Conservation (phyloP, 1,140 invertebrate species). For the Xylocopa sonorina region DNA sequence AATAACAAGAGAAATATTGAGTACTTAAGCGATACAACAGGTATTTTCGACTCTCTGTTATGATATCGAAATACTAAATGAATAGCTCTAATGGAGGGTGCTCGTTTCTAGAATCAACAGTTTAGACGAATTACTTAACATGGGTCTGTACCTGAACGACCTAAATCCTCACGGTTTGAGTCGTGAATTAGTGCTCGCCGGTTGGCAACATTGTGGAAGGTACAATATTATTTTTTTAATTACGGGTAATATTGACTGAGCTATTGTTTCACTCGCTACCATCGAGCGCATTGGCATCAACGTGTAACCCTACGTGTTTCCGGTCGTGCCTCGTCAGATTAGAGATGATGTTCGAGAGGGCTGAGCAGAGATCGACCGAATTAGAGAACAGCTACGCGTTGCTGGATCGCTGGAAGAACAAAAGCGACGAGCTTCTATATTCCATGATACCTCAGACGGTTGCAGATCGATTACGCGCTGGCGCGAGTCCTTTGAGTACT, state of each 20-base stretch:
- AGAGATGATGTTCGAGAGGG: conserved; percentile 91
- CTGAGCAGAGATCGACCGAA: conserved; percentile 88
- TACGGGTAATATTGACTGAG: not conserved
- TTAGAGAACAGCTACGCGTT: conserved; percentile 87
- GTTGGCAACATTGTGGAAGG: conserved; percentile 94
- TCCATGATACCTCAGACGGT: conserved; percentile 95
- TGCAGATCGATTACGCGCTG: conserved; percentile 86
- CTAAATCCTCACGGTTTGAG: conserved; percentile 93
- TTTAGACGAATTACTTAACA: conserved; percentile 89
- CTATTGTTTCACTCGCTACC: not conserved
- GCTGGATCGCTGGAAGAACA: conserved; percentile 91
- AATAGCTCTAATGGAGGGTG: not conserved
- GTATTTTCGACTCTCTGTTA: no score
- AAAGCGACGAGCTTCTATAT: conserved; percentile 93
- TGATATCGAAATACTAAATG: no score
- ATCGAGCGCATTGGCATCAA: no score
- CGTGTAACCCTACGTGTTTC: not conserved
- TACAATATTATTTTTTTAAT: conserved; percentile 65
- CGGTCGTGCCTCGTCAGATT: conserved; percentile 80
- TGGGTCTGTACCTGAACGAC: conserved; percentile 92
- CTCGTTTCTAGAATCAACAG: conserved; percentile 88
- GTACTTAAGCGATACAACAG: not conserved
- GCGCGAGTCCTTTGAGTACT: conserved; percentile 88
- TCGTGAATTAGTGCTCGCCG: conserved; percentile 91
- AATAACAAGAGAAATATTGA: no score